Evolutionary conservation across 1,140 invertebrate genomes (phyloP).

Genomic region (Drosophila neocordata): DNA sequence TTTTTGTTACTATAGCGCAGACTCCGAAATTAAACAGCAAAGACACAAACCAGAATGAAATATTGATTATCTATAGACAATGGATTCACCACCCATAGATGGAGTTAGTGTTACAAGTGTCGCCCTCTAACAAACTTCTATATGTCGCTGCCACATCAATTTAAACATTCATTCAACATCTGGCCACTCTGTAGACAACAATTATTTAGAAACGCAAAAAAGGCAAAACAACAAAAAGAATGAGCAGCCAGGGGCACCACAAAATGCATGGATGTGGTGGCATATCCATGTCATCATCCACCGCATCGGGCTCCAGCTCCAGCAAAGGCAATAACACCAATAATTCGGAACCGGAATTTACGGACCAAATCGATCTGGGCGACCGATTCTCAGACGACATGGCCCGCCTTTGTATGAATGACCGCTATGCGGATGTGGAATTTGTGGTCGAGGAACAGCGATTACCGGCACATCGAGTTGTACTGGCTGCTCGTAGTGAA

Average conservation of each 20-base stretch:
- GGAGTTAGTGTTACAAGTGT: not conserved
- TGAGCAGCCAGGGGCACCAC: slow-evolving; percentile 76
- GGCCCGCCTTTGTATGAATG: slow-evolving; percentile 91
- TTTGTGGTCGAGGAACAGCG: slow-evolving; percentile 92
- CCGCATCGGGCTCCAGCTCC: not conserved
- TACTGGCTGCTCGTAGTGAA: slow-evolving; percentile 94
- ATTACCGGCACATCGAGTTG: slow-evolving; percentile 93
- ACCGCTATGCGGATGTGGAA: slow-evolving; percentile 95
- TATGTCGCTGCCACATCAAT: not conserved
- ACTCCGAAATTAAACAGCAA: too few relatives aligned
- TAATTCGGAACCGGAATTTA: slow-evolving; percentile 44
- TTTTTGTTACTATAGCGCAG: not conserved
- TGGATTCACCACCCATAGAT: not conserved
- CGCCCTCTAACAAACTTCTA: not conserved
- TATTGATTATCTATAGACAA: too few relatives aligned
- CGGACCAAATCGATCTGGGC: slow-evolving; percentile 57
- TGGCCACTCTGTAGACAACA: not conserved
- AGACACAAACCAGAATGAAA: too few relatives aligned
- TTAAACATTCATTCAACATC: not conserved
- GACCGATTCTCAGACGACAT: slow-evolving; percentile 83
- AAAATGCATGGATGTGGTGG: slow-evolving; percentile 57
- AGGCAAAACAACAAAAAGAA: slow-evolving; percentile 18
- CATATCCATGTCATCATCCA: slow-evolving; percentile 31
- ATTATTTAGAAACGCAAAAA: slow-evolving; percentile 13
- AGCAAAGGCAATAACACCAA: slow-evolving; percentile 8